These are phyloP conservation scores for Oxyura jamaicensis DNA, from an alignment of 2,113 vertebrate species.

Conservation along the genomic window DNA sequence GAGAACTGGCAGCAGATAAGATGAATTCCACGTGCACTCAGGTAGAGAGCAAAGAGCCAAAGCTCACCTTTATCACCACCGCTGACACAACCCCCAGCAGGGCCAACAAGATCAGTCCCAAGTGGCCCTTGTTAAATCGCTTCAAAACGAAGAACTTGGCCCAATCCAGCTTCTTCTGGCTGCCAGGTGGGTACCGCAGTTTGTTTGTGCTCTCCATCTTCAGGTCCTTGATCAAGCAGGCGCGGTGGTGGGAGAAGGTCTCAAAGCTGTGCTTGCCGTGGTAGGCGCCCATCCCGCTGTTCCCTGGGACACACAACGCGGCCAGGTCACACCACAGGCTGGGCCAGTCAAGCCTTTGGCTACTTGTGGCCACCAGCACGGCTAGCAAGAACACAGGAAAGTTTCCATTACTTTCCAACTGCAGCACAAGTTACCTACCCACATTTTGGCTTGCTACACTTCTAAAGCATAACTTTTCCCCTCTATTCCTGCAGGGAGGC, in stretches of 20 bases:
- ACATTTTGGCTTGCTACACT: not conserved
- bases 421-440: not conserved
- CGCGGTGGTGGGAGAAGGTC: slow-evolving; percentile 85
- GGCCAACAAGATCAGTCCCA: slow-evolving; percentile 64
- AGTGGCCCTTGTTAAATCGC: slow-evolving; percentile 60
- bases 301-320: slow-evolving; percentile 68
- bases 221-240: slow-evolving; percentile 85
- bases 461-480: not conserved
- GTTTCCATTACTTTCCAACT: not conserved
- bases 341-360: not conserved
- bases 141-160: slow-evolving; percentile 78
- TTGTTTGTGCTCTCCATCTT: slow-evolving; percentile 78
- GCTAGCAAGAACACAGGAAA: not conserved
- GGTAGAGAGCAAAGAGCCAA: rapidly evolving
- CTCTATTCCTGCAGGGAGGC: not conserved
- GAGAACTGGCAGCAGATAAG: not conserved
- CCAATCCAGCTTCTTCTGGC: slow-evolving; percentile 75
- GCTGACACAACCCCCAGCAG: slow-evolving; percentile 74
- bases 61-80: slow-evolving; percentile 74
- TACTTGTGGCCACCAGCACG: not conserved
- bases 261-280: slow-evolving; percentile 86
- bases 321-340: not conserved
- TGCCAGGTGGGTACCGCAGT: slow-evolving; percentile 47
- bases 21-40: not conserved
- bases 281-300: slow-evolving; percentile 90